Evolutionary conservation across 1,140 invertebrate genomes (phyloP), one percentile per base, ranked within the genome.

Genomic region (Muscidifurax raptorellus): DNA sequence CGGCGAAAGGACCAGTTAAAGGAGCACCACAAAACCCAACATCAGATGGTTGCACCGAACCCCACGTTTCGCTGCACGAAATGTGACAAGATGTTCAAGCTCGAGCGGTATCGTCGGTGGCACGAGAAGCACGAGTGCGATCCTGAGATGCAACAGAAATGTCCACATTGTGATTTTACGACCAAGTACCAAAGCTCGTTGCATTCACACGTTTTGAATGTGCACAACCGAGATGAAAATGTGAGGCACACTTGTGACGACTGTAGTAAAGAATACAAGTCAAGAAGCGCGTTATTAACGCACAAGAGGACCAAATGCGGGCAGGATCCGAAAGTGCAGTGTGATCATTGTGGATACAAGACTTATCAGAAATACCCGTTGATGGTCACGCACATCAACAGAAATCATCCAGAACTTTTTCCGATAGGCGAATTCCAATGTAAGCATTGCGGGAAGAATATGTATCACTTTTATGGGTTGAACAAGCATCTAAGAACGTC

Each of bases 281-380:
- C 72, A 12, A 32, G 36, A 25, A 32, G 72, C 10, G 72, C 72
- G 5, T 32, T 64, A 25, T n/a, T 30, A 22, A 78, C 27, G 12
- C 76, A 59, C n/a, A 52, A 30, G 25, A 18, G 28, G 18, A 78
- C 25, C n/a, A 44, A 47, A 9, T 64, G 76, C 28, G 76, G 52
- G 7, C 64, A 78, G 10, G 47, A 27, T 7, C 76, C 76, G 10
- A 12, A 12, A 30, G 10, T 78, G 0, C 12, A 78, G 22, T 78
- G 52, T 15, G 76, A 30, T 9, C 76, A 78, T 28, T 78, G 76
- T 22, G 25, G 4, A 9, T 78, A 78, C 36, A 59, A 66, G 27
- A 44, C 76, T 30, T 78, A 64, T 78, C 52, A 59, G 13, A 78
- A 78, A 13, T 78, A 78, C 36, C 76, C 76, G 22, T 32, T 32